Percentiles rank a stretch among this genome's conserved stretches.
Conservation (phyloP, 1,140 invertebrate species). For the Drosophila gunungcola region DNA sequence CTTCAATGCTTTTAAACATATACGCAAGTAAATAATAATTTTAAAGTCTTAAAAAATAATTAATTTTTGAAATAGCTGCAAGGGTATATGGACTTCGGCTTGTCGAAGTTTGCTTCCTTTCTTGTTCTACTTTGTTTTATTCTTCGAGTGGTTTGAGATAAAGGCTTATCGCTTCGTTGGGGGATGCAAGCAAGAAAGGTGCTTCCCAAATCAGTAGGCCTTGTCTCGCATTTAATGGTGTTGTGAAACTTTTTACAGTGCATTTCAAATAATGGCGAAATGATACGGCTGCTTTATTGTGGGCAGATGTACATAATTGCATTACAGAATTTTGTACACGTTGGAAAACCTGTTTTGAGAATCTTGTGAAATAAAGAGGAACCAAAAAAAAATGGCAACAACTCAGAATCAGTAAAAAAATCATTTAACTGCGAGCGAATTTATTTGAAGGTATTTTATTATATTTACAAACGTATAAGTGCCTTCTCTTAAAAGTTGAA, state of each 20-base stretch:
- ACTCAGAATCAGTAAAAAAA: background rate
- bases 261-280: slow-evolving; percentile 28
- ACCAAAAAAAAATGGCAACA: background rate
- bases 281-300: background rate
- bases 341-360: slow-evolving; percentile 12
- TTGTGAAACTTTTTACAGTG: slow-evolving; percentile 13
- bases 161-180: background rate
- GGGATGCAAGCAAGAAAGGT: background rate
- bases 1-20: no score
- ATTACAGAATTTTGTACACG: background rate
- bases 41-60: no score
- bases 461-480: no score
- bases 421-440: background rate
- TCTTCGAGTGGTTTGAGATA: background rate
- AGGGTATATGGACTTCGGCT: no score
- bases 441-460: background rate
- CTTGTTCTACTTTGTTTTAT: no score
- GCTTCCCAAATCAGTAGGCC: background rate
- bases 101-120: no score
- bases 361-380: slow-evolving; percentile 7
- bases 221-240: background rate
- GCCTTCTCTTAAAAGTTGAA: no score
- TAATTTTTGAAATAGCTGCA: no score
- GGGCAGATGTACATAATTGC: slow-evolving; percentile 2
- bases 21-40: no score